A percentile compares a stretch with the other conserved stretches of the same genome.
phyloP scores from a whole-genome alignment of 2,113 vertebrate genomes.

The Ploceus nigricollis region DNA sequence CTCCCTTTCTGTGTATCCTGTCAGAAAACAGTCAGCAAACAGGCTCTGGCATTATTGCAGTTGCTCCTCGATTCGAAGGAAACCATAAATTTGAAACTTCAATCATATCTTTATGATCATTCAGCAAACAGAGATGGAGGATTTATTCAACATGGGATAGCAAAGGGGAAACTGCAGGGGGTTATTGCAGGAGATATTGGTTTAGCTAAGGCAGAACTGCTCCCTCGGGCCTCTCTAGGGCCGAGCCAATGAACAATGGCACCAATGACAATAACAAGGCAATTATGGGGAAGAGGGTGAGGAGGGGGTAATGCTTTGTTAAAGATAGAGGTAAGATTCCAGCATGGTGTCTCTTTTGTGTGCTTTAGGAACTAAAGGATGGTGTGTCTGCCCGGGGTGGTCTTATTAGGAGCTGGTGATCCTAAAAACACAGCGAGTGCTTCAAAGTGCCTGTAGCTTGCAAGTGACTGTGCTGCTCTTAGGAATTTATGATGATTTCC shows the following conservation, averaged over 20 bases:
- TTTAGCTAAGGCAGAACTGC: constrained; percentile 73
- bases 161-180: constrained; percentile 80
- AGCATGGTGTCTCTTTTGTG: constrained; percentile 47
- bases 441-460: constrained; percentile 21
- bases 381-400: constrained; percentile 10
- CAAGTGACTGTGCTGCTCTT: not conserved
- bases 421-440: constrained; percentile 10
- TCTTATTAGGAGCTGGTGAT: constrained; percentile 22
- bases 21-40: constrained; percentile 35
- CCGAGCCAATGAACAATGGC: constrained; percentile 68
- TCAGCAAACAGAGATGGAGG: constrained; percentile 83
- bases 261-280: constrained; percentile 74
- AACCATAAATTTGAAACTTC: constrained; percentile 85
- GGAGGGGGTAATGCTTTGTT: constrained; percentile 80
- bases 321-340: constrained; percentile 71
- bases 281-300: constrained; percentile 73
- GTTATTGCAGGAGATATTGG: constrained; percentile 69
- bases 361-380: constrained; percentile 17
- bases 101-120: constrained; percentile 82
- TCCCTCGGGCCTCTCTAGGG: constrained; percentile 64
- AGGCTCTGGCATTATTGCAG: constrained; percentile 53
- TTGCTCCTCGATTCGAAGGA: constrained; percentile 65
- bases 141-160: constrained; percentile 89
- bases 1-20: not conserved
- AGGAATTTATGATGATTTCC: constrained; percentile 7